Evolutionary conservation across 2,797 vertebrate genomes (phyloP), one percentile per base, ranked within the genome.

Genomic region (Rousettus madagascariensis): DNA sequence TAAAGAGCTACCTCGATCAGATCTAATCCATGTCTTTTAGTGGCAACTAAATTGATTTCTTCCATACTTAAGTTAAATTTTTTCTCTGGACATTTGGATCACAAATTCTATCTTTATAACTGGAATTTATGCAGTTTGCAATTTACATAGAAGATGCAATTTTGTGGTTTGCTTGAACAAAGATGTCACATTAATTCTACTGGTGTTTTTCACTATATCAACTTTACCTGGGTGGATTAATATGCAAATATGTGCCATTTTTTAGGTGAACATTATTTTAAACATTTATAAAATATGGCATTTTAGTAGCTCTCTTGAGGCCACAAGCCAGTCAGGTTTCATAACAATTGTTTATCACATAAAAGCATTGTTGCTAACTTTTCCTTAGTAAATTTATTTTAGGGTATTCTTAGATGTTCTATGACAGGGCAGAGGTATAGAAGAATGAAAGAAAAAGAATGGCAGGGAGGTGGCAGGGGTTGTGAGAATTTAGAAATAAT

Each of bases 401-500:
- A 93, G 38, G 46, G 26, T 87, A 82, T 61, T 51, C 30, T 22
- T 86, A 20, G 33, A 15, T 89, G 16, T 41, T 80, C 33, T 77
- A 9, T 19, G 17, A 82, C 33, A 63, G 69, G 80, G 13, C 15
- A 85, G 28, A 57, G 59, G n/a, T 69, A 68, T 63, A 16, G 43
- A 71, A 75, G 55, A 75, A 90, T 88, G 69, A 30, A 83, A 69
- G 24, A 78, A 46, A 57, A 84, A 72, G 61, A 91, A 41, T 3
- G 4, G 13, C 22, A 36, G 53, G 43, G 30, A 68, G 13, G 6
- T 28, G 6, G 9, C 33, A 5, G 24, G 38, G 22, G 38, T 33
- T 36, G 30, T 59, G 38, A 75, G 38, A 92, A 80, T 61, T 78
- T 96, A 38, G 86, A 77, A 92, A 79, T 61, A 84, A 78, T n/a